Base-by-base conservation (phyloP, 2,797 vertebrate genomes). In the Halcyon badia region DNA sequence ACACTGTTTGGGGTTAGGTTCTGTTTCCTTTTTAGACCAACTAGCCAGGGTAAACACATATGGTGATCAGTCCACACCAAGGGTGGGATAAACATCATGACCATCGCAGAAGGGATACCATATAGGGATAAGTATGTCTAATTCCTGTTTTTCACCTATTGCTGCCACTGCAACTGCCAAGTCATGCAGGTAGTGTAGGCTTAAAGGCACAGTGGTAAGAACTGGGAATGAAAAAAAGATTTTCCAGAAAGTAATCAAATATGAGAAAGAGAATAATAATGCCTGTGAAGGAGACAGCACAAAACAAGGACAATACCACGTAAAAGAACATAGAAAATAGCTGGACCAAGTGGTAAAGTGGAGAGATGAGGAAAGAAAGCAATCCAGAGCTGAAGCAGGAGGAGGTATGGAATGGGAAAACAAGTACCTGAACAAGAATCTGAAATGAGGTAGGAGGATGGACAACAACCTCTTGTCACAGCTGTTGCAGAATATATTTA, bases 111-210 rank as follows among this genome's bases (percentile, higher is more conserved):
- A 61, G 54, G 31, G 65, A 69, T 88, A 66, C 94, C 90, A 90
- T 97, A 90, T 94, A 96, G 80, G 91, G 95, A 6, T 81, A 91
- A 61, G 49, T 69, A 54, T 79, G 42, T 25, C 90, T 82, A n/a
- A 16, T 65, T 72, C 37, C 85, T 97, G 85, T 5, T 95, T 93
- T 94, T 57, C 80, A 48, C 93, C 87, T 91, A 19, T 46, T 72
- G 61, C 81, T 94, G 52, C 80, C 64, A 22, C 76, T 94, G 56
- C 72, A 49, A 14, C 48, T 94, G 91, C 91, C 93, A 94, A 96
- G 37, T 30, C 5, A 11, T 90, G 69, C 76, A 95, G 95, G 91
- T 90, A 84, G 37, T 58, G 42, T 58, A 68, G 79, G 44, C 60
- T 95, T 72, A n/a, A 75, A 88, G 65, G 49, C 77, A 93, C 20